phyloP scores from a whole-genome alignment of 2,888 invertebrate genomes.

The Erebia palarica region DNA sequence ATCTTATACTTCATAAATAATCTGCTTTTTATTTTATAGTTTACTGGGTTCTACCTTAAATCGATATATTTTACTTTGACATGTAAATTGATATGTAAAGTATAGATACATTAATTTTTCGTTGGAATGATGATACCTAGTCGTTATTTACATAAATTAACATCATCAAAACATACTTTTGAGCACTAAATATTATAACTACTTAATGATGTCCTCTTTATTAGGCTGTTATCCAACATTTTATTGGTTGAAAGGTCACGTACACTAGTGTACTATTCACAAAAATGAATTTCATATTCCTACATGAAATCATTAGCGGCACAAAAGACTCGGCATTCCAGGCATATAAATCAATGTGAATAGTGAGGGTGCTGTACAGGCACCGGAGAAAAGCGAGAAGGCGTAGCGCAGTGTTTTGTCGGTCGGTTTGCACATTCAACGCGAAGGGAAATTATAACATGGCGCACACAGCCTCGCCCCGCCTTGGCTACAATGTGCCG shows the following conservation, averaged over 20 bases:
- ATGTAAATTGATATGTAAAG: no score
- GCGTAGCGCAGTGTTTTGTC: slow-evolving; percentile 72
- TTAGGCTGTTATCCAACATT: not conserved
- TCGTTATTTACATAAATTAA: no score
- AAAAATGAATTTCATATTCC: not conserved
- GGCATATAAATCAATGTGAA: slow-evolving; percentile 17
- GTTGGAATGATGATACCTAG: no score
- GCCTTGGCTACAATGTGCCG: slow-evolving; percentile 81
- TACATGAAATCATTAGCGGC: not conserved
- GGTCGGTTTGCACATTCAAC: slow-evolving; percentile 78
- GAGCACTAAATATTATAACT: no score
- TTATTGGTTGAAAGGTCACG: not conserved
- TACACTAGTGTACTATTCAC: not conserved
- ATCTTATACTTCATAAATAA: no score
- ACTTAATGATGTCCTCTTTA: no score
- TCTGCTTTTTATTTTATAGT: no score
- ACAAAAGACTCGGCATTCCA: not conserved
- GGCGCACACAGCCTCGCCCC: slow-evolving; percentile 80
- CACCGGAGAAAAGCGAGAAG: slow-evolving; percentile 37
- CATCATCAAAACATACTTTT: no score
- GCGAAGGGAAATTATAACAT: slow-evolving; percentile 81
- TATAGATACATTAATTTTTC: no score
- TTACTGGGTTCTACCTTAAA: no score
- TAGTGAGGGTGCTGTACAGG: slow-evolving; percentile 5
- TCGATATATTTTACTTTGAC: no score